Base-by-base conservation (phyloP, 2,113 vertebrate genomes). In the Grammomys surdaster region DNA sequence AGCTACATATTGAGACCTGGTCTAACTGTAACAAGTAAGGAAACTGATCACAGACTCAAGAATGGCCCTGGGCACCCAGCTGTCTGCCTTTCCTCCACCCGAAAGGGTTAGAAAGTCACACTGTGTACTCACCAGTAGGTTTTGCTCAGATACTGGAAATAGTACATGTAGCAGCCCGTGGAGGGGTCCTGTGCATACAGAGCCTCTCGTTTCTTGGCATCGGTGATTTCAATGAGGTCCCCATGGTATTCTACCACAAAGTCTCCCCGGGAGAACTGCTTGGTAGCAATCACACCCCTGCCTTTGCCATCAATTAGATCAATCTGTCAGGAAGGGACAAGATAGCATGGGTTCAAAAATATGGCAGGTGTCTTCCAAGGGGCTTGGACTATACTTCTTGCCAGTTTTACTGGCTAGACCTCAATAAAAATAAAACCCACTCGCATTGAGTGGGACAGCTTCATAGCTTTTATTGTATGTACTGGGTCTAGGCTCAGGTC, bases 131-230 rank as follows among this genome's bases (percentile, higher is more conserved):
- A 99, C 99, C 99, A 99, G 98, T 99, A 99, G 0, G 99, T 99
- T 98, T 99, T 99, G 95, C 98, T 98, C 96, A 99, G 98, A 98
- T 99, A 99, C 98, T 99, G 99, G 97, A 99, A 99, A 95, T 99
- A 99, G 98, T 99, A 99, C 99, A 99, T 99, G 98, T 99, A 99
- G 99, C 99, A 99, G 98, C 99, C 99, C 0, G 99, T 99, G 91
- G 98, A 98, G 22, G 99, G 99, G 90, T 99, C 99, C 91, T 99
- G 98, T 24, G 99, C 98, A 0, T 99, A 99, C 54, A 98, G 73
- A 4, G 98, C 99, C 96, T 99, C 99, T 92, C 99, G 98, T 48
- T 96, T 99, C 97, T 99, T 99, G 48, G 99, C 99, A 0, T 99
- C 99, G 0, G 98, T 98, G 88, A 99, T 98, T 98, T 99, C 99